phyloP scores from a whole-genome alignment of 1,140 invertebrate species.

The Metopolophium dirhodum region DNA sequence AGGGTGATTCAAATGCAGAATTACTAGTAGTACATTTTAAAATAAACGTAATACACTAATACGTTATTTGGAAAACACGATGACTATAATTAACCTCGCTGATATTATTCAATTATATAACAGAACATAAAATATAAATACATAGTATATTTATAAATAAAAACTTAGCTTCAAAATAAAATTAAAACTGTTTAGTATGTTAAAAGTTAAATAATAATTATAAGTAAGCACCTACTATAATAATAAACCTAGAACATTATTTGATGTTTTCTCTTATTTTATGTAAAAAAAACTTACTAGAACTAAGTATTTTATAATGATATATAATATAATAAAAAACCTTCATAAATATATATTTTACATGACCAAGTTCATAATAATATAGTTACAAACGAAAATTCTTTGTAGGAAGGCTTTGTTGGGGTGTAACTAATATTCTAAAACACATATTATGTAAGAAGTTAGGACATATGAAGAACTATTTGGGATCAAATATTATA shows the following conservation, averaged over 20 bases:
- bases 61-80: not conserved
- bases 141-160: not conserved
- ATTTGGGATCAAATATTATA: not conserved
- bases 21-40: not conserved
- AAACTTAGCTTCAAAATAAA: too few relatives aligned
- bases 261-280: not conserved
- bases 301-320: not conserved
- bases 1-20: not conserved
- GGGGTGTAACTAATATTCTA: not conserved
- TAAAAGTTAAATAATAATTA: too few relatives aligned
- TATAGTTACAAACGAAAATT: not conserved
- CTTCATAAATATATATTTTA: not conserved
- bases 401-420: not conserved
- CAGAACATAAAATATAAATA: not conserved
- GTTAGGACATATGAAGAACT: not conserved
- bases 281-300: not conserved
- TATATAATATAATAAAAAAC: not conserved
- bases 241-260: not conserved
- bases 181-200: too few relatives aligned
- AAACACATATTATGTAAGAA: not conserved
- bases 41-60: not conserved
- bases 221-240: not conserved
- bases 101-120: not conserved
- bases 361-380: not conserved
- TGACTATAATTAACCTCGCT: not conserved